These are phyloP conservation scores for Monomorium pharaonis DNA, from an alignment of 1,140 invertebrate genomes.

Conservation along the genomic window DNA sequence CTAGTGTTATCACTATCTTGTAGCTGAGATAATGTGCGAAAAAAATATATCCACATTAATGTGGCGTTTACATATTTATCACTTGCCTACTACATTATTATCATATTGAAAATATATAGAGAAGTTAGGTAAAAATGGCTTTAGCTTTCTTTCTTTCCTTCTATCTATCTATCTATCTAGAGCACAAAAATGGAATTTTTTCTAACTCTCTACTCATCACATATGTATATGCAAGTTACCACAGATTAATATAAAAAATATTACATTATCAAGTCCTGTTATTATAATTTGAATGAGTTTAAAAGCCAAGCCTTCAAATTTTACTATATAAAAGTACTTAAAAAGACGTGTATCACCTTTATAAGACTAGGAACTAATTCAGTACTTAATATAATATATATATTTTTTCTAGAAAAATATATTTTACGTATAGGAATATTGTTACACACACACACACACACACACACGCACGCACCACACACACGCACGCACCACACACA, in stretches of 20 bases:
- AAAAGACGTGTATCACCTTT: slow-evolving; percentile 58
- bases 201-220: slow-evolving; percentile 79
- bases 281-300: slow-evolving; percentile 67
- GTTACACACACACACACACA: too few relatives aligned
- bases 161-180: slow-evolving; percentile 56
- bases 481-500: too few relatives aligned
- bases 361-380: slow-evolving; percentile 58
- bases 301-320: slow-evolving; percentile 73
- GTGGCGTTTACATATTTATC: slow-evolving; percentile 65
- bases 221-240: slow-evolving; percentile 74
- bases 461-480: too few relatives aligned
- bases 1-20: slow-evolving; percentile 63
- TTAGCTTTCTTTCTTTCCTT: slow-evolving; percentile 44
- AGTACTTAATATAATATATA: background rate
- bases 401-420: slow-evolving; percentile 57
- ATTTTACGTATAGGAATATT: slow-evolving; percentile 47
- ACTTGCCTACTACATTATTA: slow-evolving; percentile 60
- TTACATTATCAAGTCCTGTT: slow-evolving; percentile 59
- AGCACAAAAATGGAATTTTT: slow-evolving; percentile 76
- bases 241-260: slow-evolving; percentile 69
- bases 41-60: slow-evolving; percentile 67
- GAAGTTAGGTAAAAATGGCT: slow-evolving; percentile 74
- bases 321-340: slow-evolving; percentile 65
- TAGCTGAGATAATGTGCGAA: slow-evolving; percentile 70
- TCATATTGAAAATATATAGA: slow-evolving; percentile 73